phyloP scores from a whole-genome alignment of 2,113 vertebrate species.

The Parus major region DNA sequence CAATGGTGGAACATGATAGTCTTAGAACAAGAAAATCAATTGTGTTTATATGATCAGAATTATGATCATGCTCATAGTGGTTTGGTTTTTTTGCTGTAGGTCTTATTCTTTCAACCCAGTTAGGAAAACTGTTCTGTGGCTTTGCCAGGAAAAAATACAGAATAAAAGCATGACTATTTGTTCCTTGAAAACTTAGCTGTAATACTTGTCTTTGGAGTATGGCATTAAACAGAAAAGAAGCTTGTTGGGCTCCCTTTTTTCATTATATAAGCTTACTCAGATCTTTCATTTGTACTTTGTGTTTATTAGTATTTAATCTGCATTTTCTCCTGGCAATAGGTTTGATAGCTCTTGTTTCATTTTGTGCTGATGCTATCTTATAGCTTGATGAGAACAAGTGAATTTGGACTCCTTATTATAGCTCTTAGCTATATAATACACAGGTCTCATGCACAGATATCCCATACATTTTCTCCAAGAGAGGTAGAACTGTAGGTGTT shows the following conservation, averaged over 20 bases:
- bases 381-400: neutral
- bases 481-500: neutral
- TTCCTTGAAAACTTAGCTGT: neutral
- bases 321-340: neutral
- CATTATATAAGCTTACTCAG: neutral
- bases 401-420: neutral
- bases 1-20: neutral
- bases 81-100: neutral
- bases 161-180: neutral
- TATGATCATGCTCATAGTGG: neutral
- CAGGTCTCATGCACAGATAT: neutral
- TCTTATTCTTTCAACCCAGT: neutral
- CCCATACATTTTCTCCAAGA: neutral
- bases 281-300: neutral
- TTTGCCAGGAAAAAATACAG: neutral
- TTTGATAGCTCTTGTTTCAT: neutral
- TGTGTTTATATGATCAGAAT: neutral
- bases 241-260: neutral
- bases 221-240: neutral
- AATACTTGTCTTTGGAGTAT: neutral
- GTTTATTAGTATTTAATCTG: neutral
- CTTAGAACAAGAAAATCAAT: neutral
- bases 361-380: neutral
- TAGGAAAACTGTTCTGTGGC: neutral
- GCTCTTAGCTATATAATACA: neutral